phyloP scores from a whole-genome alignment of 2,888 invertebrate species.

The Kryphioiulus occultus region DNA sequence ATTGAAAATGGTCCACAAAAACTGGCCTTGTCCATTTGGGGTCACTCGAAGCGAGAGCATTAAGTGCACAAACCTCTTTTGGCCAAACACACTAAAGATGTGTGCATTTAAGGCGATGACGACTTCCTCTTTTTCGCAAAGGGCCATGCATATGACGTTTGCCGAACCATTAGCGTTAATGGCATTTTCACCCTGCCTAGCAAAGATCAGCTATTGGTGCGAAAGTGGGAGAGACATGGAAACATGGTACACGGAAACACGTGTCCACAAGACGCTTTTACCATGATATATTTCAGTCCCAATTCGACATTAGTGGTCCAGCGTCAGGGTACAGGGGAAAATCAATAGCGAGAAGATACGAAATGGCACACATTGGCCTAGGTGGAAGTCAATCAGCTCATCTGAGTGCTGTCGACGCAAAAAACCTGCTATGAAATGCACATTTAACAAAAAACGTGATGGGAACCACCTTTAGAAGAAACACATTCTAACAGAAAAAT shows the following conservation, averaged over 20 bases:
- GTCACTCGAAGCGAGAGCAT: neutral
- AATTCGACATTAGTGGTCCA: conserved; percentile 11
- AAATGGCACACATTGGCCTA: neutral
- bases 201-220: neutral
- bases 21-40: conserved; percentile 11
- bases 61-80: neutral
- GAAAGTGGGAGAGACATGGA: neutral
- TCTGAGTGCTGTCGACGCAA: neutral
- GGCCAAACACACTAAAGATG: neutral
- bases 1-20: neutral
- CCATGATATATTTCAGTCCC: neutral
- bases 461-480: too few relatives aligned
- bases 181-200: neutral
- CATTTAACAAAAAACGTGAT: neutral
- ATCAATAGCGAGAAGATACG: neutral
- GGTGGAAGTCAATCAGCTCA: conserved; percentile 18
- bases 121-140: neutral
- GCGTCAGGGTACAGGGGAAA: neutral
- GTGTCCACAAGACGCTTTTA: neutral
- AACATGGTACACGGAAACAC: conserved; percentile 14
- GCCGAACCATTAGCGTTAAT: conserved; percentile 20
- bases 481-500: too few relatives aligned
- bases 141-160: conserved; percentile 7
- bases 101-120: neutral
- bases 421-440: neutral